These are phyloP conservation scores for Enteromius afrohamiltoni DNA, from an alignment of 2,797 vertebrate genomes.

Conservation along the genomic window DNA sequence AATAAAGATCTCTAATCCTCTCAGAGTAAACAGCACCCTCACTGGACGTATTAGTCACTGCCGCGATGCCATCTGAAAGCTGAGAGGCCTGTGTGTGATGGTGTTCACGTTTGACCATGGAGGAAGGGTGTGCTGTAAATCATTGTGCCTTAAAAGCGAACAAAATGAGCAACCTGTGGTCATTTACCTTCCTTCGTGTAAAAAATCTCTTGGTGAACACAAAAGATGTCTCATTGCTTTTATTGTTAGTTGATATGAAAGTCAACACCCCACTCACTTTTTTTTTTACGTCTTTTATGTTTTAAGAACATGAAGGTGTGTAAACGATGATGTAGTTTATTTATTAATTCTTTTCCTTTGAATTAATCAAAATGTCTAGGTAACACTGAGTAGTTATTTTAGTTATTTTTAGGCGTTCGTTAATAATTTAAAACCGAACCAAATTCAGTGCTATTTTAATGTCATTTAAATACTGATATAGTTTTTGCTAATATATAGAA, in stretches of 20 bases:
- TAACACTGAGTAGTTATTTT: neutral
- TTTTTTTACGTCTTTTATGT: neutral
- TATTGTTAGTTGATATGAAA: neutral
- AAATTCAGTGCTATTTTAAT: neutral
- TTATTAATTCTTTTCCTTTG: neutral
- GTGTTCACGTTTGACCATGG: neutral
- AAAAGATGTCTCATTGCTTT: neutral
- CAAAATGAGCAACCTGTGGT: neutral
- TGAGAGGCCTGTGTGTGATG: neutral
- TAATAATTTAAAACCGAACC: neutral
- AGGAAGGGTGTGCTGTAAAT: neutral
- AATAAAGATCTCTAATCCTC: slow-evolving; percentile 66
- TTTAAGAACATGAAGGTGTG: neutral
- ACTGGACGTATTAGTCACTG: slow-evolving; percentile 59
- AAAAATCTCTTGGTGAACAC: neutral
- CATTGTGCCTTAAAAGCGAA: neutral
- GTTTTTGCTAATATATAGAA: neutral
- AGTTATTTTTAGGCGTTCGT: neutral
- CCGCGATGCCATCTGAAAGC: slow-evolving; percentile 38
- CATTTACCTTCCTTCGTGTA: neutral
- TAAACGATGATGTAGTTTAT: neutral
- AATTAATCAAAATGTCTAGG: neutral
- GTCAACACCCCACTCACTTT: neutral
- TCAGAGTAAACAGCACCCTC: slow-evolving; percentile 60
- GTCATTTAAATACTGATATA: neutral